Conservation (phyloP, 2,888 invertebrate species). For the Spisula solida region DNA sequence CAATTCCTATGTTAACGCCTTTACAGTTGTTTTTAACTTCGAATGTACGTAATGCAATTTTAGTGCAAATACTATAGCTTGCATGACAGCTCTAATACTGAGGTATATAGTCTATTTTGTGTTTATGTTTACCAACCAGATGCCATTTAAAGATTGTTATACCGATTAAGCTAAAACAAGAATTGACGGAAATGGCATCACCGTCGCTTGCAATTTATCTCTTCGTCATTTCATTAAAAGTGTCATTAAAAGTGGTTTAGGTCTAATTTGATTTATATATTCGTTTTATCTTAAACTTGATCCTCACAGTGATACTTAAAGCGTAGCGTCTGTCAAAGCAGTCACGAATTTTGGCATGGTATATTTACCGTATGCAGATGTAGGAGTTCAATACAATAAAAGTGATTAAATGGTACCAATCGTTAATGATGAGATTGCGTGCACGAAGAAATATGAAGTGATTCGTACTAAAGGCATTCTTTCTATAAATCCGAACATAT, state of each 20-base stretch:
- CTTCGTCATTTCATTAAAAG: slow-evolving; percentile 8
- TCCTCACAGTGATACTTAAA: background rate
- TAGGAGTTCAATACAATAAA: background rate
- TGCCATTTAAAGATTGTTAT: background rate
- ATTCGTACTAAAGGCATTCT: background rate
- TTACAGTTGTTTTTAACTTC: too few species aligned
- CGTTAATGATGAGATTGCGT: background rate
- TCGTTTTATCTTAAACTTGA: slow-evolving; percentile 3
- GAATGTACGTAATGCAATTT: too few species aligned
- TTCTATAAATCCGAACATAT: background rate
- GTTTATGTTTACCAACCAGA: background rate
- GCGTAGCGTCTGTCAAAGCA: background rate
- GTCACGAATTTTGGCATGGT: background rate
- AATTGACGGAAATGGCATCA: background rate
- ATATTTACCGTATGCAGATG: background rate
- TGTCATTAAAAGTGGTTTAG: too few species aligned
- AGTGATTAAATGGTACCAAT: background rate
- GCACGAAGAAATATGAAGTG: background rate
- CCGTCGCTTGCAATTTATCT: background rate
- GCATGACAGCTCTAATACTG: background rate
- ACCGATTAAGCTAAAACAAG: background rate
- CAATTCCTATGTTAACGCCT: too few species aligned
- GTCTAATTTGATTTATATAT: background rate
- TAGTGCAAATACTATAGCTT: too few species aligned
- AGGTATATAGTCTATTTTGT: background rate